phyloP scores from a whole-genome alignment of 1,140 invertebrate genomes.

The Zophobas atratus region DNA sequence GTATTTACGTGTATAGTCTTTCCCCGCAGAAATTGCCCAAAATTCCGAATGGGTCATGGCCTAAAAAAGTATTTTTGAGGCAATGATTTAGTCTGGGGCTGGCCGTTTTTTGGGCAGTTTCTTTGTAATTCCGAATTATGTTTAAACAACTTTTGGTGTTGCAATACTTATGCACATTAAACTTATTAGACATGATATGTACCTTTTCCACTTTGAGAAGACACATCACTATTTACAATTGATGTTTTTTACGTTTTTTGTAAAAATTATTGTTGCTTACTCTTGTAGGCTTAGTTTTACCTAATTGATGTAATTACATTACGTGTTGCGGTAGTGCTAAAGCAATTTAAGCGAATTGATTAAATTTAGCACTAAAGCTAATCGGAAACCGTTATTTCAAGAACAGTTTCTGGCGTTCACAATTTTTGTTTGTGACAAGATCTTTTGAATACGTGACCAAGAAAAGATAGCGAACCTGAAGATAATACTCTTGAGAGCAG shows the following conservation, averaged over 20 bases:
- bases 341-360: conserved; percentile 5
- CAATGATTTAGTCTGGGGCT: conserved; percentile 16
- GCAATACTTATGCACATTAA: conserved; percentile 23
- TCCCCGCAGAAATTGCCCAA: conserved; percentile 31
- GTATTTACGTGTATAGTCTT: conserved; percentile 47
- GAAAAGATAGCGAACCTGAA: conserved; percentile 54
- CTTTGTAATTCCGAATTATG: conserved; percentile 26
- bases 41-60: conserved; percentile 27
- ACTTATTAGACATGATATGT: conserved; percentile 18
- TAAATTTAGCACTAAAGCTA: conserved; percentile 1
- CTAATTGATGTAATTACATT: conserved; percentile 12
- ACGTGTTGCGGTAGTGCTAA: conserved; percentile 25
- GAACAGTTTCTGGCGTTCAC: conserved; percentile 7
- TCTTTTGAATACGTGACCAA: conserved; percentile 36
- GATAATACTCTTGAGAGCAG: conserved; percentile 58
- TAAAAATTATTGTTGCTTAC: conserved; percentile 43
- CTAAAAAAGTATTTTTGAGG: conserved; percentile 32
- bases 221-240: conserved; percentile 29
- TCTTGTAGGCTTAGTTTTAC: conserved; percentile 32
- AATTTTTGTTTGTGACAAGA: conserved; percentile 37
- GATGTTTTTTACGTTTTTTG: conserved; percentile 42
- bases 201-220: conserved; percentile 40
- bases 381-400: background rate
- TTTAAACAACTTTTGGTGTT: conserved; percentile 36
- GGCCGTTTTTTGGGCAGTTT: conserved; percentile 27